phyloP scores from a whole-genome alignment of 2,888 invertebrate genomes.

The Ametastegia equiseti region DNA sequence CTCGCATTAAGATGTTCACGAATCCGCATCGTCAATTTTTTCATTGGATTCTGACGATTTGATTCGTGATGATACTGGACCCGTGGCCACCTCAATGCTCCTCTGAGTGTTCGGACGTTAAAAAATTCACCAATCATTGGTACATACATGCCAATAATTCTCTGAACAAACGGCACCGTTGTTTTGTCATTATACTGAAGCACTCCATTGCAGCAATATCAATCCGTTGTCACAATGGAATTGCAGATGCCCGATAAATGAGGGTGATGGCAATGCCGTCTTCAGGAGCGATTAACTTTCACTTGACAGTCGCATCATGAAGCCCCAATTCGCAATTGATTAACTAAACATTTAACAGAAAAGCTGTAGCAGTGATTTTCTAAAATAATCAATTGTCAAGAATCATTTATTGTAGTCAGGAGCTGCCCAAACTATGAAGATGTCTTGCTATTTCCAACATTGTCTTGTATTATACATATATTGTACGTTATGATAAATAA shows the following conservation, averaged over 20 bases:
- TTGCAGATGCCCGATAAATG: not conserved
- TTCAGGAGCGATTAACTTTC: not conserved
- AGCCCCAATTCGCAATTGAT: too few relatives aligned
- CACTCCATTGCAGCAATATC: too few relatives aligned
- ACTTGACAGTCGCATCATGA: not conserved
- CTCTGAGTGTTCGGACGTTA: too few relatives aligned
- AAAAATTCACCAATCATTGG: too few relatives aligned
- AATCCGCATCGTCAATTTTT: too few relatives aligned
- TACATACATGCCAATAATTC: not conserved
- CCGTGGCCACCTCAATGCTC: too few relatives aligned
- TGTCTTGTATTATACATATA: not conserved
- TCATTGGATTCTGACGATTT: too few relatives aligned
- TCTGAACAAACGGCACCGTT: not conserved
- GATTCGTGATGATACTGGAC: too few relatives aligned
- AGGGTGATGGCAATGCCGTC: not conserved
- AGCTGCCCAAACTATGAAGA: not conserved
- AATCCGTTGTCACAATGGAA: not conserved
- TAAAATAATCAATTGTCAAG: not conserved
- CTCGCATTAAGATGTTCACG: too few relatives aligned
- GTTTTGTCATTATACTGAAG: not conserved
- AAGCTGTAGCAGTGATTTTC: not conserved
- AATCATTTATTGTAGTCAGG: not conserved
- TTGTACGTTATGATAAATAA: not conserved
- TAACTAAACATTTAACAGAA: not conserved
- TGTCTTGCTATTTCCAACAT: not conserved